phyloP scores from a whole-genome alignment of 2,888 invertebrate genomes.

The Netelia virgata region DNA sequence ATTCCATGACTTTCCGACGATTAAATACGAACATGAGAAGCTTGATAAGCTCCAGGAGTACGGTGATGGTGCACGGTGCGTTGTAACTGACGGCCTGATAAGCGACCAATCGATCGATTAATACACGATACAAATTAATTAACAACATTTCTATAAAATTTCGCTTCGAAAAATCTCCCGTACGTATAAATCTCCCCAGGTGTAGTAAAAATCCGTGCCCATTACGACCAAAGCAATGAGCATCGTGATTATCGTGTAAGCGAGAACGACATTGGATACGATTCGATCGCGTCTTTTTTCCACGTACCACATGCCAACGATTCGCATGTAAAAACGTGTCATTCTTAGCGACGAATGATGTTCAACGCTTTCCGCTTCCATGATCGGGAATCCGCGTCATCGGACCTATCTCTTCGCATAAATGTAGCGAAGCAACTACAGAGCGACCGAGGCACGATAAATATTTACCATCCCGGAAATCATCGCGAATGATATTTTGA shows the following conservation, averaged over 20 bases:
- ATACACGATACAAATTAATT: neutral
- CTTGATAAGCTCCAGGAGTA: slow-evolving; percentile 67
- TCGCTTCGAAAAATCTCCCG: slow-evolving; percentile 12
- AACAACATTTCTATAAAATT: neutral
- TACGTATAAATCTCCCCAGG: slow-evolving; percentile 70
- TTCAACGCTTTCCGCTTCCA: slow-evolving; percentile 54
- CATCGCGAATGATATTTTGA: neutral
- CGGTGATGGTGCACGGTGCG: slow-evolving; percentile 67
- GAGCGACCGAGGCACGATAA: neutral
- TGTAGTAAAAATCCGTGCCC: slow-evolving; percentile 70
- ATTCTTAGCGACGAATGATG: slow-evolving; percentile 70
- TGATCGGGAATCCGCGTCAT: neutral
- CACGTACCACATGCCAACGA: slow-evolving; percentile 74
- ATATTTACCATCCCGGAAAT: neutral
- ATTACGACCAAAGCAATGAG: slow-evolving; percentile 64
- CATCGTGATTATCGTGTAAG: slow-evolving; percentile 66
- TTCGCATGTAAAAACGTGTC: slow-evolving; percentile 72
- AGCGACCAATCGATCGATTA: neutral
- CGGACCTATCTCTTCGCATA: neutral
- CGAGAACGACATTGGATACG: slow-evolving; percentile 68
- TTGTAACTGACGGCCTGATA: slow-evolving; percentile 69
- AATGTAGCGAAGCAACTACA: neutral
- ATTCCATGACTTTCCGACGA: slow-evolving; percentile 69
- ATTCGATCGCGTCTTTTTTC: slow-evolving; percentile 67
- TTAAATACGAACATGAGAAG: slow-evolving; percentile 66